These are phyloP conservation scores for Drosophila conformis DNA, from an alignment of 2,888 invertebrate species.

Conservation along the genomic window DNA sequence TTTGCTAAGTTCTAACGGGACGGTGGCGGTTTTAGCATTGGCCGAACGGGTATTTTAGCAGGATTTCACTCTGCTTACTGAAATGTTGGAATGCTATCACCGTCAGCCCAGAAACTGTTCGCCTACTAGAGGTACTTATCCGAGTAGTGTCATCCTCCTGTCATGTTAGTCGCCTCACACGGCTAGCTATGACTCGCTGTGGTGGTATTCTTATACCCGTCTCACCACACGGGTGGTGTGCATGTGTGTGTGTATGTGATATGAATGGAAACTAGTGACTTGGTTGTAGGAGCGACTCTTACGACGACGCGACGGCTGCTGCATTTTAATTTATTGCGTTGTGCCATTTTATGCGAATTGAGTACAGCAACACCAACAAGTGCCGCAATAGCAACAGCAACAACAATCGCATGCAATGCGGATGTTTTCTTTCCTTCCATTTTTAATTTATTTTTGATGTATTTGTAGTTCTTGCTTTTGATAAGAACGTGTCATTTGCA, in stretches of 20 bases:
- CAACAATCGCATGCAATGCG: conserved; percentile 54
- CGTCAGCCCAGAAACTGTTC: too few relatives aligned
- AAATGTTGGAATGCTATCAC: too few relatives aligned
- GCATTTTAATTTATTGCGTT: conserved; percentile 78
- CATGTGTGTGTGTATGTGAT: conserved; percentile 20
- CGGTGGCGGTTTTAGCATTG: too few relatives aligned
- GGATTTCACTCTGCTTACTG: too few relatives aligned
- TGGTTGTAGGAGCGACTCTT: conserved; percentile 30
- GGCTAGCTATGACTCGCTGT: too few relatives aligned
- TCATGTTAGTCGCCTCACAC: too few relatives aligned
- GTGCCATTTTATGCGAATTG: conserved; percentile 79
- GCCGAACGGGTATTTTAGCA: too few relatives aligned
- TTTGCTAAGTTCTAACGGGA: too few relatives aligned
- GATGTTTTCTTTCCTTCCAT: conserved; percentile 26
- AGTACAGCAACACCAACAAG: conserved; percentile 59
- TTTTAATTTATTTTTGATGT: conserved; percentile 4
- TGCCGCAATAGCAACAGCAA: conserved; percentile 22
- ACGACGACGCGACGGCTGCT: conserved; percentile 52
- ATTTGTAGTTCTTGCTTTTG: conserved; percentile 49
- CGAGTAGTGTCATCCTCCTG: too few relatives aligned
- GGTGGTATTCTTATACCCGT: too few relatives aligned
- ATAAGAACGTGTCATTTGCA: conserved; percentile 71
- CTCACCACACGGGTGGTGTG: too few relatives aligned
- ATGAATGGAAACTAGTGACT: conserved; percentile 41
- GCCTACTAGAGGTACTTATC: too few relatives aligned